Base-by-base conservation (phyloP, 2,113 vertebrate species). In the Procapra przewalskii region DNA sequence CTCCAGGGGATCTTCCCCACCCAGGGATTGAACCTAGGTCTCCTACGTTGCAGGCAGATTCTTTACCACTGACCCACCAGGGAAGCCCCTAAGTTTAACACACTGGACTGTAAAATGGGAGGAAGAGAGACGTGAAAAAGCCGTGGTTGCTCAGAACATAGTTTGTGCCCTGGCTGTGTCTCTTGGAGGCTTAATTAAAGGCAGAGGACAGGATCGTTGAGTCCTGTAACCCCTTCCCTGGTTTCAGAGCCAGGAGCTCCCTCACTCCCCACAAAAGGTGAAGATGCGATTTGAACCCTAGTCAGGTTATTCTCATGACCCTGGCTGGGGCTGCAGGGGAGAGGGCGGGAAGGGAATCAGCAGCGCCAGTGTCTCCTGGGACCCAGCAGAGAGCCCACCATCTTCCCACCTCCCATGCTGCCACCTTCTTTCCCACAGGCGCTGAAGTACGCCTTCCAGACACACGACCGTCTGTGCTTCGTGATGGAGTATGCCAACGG, bases 401-500 rank as follows among this genome's bases (percentile, higher is more conserved):
- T 40, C 52, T 33, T 45, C 57, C 60, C 48, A 9, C 85, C 17
- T 27, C 27, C 60, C 10, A 33, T 10, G 71, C 40, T 0, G 29
- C 87, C 1, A 0, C 91, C 45, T 75, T n/a, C 25, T 31, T 57
- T 83, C 12, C 86, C 16, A 0, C 97, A 99, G 99, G 99, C 99
- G 0, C 99, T 99, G 97, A 99, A 99, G 96, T 99, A 99, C 0
- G 99, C 99, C 64, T 99, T 99, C 98, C 99, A 99, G 98, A 99
- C 99, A 3, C 99, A 99, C 0, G 99, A 99, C 98, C 99, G 99
- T 10, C 99, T 99, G 79, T 99, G 99, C 98, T 99, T 99, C 6
- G 99, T 99, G 97, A 99, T 99, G 99, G 99, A 99, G 89, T 99
- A 99, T 0, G 99, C 99, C 98, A 99, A 99, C 0, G 99, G 99